Evolutionary conservation across 2,888 invertebrate genomes (phyloP).

Genomic region (Melieria picta): DNA sequence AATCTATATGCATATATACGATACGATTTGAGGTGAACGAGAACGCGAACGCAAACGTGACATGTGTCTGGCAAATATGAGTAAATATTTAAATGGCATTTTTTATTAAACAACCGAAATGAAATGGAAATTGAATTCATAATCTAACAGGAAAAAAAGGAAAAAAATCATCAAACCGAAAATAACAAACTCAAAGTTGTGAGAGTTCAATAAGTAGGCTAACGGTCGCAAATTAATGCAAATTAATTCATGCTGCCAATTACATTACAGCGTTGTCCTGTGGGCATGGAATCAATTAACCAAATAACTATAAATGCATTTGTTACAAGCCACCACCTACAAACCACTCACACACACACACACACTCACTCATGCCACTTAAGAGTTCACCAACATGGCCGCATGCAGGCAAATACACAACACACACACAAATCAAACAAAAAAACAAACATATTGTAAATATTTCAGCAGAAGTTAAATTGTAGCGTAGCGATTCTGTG

Average conservation of each 20-base stretch:
- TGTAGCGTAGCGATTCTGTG: too few relatives aligned
- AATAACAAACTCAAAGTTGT: slow-evolving; percentile 53
- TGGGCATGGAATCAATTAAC: slow-evolving; percentile 33
- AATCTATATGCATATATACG: not conserved
- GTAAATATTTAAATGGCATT: not conserved
- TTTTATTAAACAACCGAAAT: slow-evolving; percentile 10
- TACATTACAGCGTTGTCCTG: slow-evolving; percentile 36
- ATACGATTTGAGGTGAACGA: too few relatives aligned
- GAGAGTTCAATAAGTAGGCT: slow-evolving; percentile 60
- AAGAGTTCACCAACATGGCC: too few relatives aligned
- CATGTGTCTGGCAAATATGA: too few relatives aligned
- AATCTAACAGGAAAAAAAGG: not conserved
- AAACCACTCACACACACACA: not conserved
- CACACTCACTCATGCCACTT: too few relatives aligned
- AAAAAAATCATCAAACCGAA: slow-evolving; percentile 26
- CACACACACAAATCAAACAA: too few relatives aligned
- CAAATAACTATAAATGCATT: slow-evolving; percentile 6
- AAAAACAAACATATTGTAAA: too few relatives aligned
- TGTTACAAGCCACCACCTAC: slow-evolving; percentile 3
- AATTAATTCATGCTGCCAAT: slow-evolving; percentile 2
- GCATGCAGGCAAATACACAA: too few relatives aligned
- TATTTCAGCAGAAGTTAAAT: too few relatives aligned
- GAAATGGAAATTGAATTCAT: not conserved
- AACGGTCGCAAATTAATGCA: slow-evolving; percentile 40
- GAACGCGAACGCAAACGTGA: too few relatives aligned